phyloP scores from a whole-genome alignment of 2,113 vertebrate species.

The Alosa alosa region DNA sequence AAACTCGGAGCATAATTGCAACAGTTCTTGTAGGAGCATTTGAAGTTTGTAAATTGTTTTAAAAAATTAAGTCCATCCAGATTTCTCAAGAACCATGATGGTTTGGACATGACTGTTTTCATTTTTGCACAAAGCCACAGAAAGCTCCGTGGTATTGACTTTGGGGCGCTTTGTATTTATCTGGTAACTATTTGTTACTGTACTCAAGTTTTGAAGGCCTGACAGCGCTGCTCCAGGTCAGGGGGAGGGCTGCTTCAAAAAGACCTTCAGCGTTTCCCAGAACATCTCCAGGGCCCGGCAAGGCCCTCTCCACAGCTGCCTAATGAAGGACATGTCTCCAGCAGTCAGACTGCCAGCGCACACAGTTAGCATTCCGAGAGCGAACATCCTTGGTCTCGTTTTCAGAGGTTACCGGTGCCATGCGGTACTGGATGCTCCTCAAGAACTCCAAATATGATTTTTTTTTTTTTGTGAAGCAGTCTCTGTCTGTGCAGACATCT shows the following conservation, averaged over 20 bases:
- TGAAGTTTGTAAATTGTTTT: conserved; percentile 29
- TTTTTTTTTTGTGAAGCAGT: not conserved
- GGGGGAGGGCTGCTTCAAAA: conserved; percentile 2
- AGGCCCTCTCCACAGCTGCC: not conserved
- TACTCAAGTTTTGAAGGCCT: conserved; percentile 15
- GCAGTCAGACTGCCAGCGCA: not conserved
- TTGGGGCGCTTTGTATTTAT: conserved; percentile 9
- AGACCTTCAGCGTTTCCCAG: not conserved
- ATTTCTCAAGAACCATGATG: conserved; percentile 11
- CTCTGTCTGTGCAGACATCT: not conserved
- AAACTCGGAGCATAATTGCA: conserved; percentile 13
- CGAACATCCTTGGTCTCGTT: conserved; percentile 12
- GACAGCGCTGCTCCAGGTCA: conserved; percentile 25
- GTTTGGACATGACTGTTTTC: conserved; percentile 11
- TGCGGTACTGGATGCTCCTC: not conserved
- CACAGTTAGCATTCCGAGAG: not conserved
- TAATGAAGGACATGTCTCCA: conserved; percentile 13
- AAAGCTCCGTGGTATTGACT: conserved; percentile 2
- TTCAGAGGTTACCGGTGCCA: not conserved
- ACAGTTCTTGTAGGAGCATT: conserved; percentile 3
- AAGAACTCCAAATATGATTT: not conserved
- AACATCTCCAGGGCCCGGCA: not conserved
- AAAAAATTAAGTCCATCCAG: conserved; percentile 27
- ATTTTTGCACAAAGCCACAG: conserved; percentile 14
- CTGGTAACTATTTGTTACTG: conserved; percentile 13